Evolutionary conservation across 1,140 invertebrate genomes (phyloP), one percentile per base, ranked within the genome.

Genomic region (Ceratosolen fusciceps): DNA sequence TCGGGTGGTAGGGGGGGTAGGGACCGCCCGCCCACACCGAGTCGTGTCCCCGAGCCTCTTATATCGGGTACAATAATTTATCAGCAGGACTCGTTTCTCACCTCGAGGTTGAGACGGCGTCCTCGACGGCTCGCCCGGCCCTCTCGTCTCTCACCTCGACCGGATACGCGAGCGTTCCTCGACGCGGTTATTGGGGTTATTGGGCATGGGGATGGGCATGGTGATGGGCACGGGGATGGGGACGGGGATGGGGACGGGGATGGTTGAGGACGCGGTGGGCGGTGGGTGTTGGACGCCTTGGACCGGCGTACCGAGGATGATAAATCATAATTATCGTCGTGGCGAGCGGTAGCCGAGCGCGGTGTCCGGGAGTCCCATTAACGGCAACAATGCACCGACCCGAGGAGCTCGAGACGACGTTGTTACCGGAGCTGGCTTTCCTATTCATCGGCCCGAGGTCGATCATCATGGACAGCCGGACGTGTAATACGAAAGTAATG

Each of bases 251-350:
- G n/a, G n/a, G n/a, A n/a, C n/a, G n/a, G n/a, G n/a, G n/a, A n/a
- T n/a, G n/a, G n/a, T n/a, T n/a, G n/a, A n/a, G n/a, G n/a, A n/a
- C 14, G 49, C 12, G 49, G 49, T 3, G 56, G 16, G 54, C 2
- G 4, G 58, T 80, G n/a, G 81, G 80, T 56, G 78, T 85, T 86
- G 82, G 84, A 86, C 84, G 84, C 77, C 75, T n/a, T n/a, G n/a
- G 84, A 81, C 43, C n/a, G 56, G 24, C 82, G 83, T 86, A 86
- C 83, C 49, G 80, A 72, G 74, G 79, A 85, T 85, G 85, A 88
- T 88, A 87, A 88, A 88, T 87, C 86, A 88, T 88, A 87, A 87
- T 88, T 88, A 88, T n/a, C n/a, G n/a, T n/a, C 86, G 85, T 82
- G 77, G 79, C 54, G 74, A 56, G 83, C 86, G 83, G 86, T 87